phyloP scores from a whole-genome alignment of 2,113 vertebrate species.

The Sisor rabdophorus region DNA sequence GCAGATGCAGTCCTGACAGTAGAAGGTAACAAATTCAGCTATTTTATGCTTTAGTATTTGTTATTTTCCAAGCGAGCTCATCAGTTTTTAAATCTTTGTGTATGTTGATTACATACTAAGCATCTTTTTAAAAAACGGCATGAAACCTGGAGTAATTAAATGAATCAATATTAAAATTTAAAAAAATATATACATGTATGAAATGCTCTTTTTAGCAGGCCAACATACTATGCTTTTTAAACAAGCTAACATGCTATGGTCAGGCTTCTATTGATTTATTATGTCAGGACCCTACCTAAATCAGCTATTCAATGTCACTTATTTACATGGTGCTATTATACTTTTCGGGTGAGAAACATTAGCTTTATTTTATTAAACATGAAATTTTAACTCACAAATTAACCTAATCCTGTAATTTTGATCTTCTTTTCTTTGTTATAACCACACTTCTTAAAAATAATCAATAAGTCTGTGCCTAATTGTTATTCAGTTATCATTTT shows the following conservation, averaged over 20 bases:
- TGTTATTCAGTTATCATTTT: too few species aligned
- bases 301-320: neutral
- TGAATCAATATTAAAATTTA: too few species aligned
- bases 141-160: neutral
- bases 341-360: neutral
- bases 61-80: neutral
- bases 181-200: too few species aligned
- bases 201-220: too few species aligned
- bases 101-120: neutral
- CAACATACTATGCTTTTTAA: too few species aligned
- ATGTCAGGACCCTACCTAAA: neutral
- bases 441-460: too few species aligned
- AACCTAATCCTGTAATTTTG: too few species aligned
- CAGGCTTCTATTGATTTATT: too few species aligned
- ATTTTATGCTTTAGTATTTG: neutral
- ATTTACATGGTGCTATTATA: neutral
- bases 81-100: neutral
- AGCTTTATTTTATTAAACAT: neutral
- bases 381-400: too few species aligned
- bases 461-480: too few species aligned
- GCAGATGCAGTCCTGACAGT: constrained; percentile 85
- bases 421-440: too few species aligned
- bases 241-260: too few species aligned
- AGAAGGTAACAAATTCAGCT: constrained; percentile 73
- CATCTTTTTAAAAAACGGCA: neutral